phyloP scores from a whole-genome alignment of 1,140 invertebrate genomes.

The Euura lappo region DNA sequence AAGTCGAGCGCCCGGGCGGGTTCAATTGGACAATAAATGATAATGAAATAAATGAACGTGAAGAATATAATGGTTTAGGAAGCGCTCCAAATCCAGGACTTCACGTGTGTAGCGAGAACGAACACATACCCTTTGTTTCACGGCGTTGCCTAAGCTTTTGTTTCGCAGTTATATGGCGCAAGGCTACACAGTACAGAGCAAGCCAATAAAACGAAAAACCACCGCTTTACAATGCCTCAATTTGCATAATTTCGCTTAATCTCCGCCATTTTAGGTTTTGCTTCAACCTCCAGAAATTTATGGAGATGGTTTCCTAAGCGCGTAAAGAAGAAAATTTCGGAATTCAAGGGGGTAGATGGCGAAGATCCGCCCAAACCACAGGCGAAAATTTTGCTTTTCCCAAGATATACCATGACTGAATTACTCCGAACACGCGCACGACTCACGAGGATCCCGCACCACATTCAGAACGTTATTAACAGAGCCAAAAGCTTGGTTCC shows the following conservation, averaged over 20 bases:
- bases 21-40: not conserved
- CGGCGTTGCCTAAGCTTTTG: conserved; percentile 59
- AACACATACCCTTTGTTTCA: conserved; percentile 49
- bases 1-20: too few relatives aligned
- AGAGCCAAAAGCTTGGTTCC: not conserved
- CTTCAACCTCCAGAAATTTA: not conserved
- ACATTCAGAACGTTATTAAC: not conserved
- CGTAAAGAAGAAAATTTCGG: conserved; percentile 12
- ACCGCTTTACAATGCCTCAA: conserved; percentile 53
- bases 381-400: not conserved
- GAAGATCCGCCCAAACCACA: not conserved
- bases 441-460: conserved; percentile 20
- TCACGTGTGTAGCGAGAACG: not conserved
- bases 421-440: conserved; percentile 28
- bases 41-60: not conserved
- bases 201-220: conserved; percentile 60
- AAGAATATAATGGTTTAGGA: conserved; percentile 1
- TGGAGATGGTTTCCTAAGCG: conserved; percentile 16
- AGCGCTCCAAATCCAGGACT: not conserved
- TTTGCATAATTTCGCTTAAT: conserved; percentile 63
- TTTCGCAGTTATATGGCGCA: conserved; percentile 57
- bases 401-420: conserved; percentile 10
- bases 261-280: conserved; percentile 55
- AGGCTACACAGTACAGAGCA: conserved; percentile 36
- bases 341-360: not conserved